Conservation (phyloP, 2,797 vertebrate genomes). For the Balearica regulorum region DNA sequence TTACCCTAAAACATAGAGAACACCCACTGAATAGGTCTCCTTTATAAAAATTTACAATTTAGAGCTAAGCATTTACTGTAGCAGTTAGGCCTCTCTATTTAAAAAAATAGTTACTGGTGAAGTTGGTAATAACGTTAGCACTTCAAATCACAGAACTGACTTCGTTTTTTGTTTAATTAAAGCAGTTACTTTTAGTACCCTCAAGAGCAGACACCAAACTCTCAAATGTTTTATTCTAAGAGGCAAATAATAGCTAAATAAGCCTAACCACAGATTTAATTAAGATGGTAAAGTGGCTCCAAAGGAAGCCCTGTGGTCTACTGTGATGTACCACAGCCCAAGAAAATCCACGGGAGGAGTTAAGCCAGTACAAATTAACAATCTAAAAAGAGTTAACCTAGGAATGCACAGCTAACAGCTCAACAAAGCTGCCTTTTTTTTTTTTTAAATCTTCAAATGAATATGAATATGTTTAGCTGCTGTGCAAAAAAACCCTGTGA, state of each 20-base stretch:
- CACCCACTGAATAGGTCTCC: not conserved
- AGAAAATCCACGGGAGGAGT: not conserved
- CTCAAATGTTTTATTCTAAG: not conserved
- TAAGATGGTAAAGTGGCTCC: constrained; percentile 1
- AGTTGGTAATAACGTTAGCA: not conserved
- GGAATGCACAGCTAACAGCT: not conserved
- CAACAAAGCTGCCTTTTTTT: not conserved
- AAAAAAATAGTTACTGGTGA: not conserved
- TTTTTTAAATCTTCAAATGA: not conserved
- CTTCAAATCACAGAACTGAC: not conserved
- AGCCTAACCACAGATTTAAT: constrained; percentile 19
- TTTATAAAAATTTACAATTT: not conserved
- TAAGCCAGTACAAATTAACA: not conserved
- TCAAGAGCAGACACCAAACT: not conserved
- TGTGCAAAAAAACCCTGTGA: not conserved
- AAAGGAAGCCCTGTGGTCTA: constrained; percentile 28
- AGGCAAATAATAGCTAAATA: constrained; percentile 18
- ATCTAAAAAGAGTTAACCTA: not conserved
- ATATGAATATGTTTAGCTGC: not conserved
- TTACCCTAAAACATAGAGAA: not conserved
- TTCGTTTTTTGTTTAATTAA: constrained; percentile 10
- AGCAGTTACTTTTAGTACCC: not conserved
- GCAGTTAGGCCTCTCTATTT: not conserved
- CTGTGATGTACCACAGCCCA: constrained; percentile 43
- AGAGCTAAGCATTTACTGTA: not conserved